These are phyloP conservation scores for Masticophis lateralis DNA, from an alignment of 2,797 vertebrate genomes.

Conservation along the genomic window DNA sequence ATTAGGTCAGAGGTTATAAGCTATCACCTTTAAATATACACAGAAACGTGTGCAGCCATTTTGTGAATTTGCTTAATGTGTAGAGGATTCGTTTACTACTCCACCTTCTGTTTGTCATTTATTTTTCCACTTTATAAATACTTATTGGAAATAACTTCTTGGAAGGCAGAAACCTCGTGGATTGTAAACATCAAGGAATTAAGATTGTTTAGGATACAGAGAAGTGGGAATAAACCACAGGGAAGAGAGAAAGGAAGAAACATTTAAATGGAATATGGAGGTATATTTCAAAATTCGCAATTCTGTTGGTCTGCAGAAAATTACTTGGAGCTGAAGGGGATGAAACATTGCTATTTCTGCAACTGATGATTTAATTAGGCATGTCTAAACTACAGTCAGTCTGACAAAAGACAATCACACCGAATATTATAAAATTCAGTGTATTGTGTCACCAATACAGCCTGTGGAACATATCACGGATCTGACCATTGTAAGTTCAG, in stretches of 20 bases:
- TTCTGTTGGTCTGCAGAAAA: conserved; percentile 53
- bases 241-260: conserved; percentile 27
- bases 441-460: not conserved
- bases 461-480: not conserved
- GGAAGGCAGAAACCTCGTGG: conserved; percentile 64
- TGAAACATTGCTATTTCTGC: conserved; percentile 40
- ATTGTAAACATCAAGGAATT: conserved; percentile 65
- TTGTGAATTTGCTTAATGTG: conserved; percentile 48
- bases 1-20: conserved; percentile 20
- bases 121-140: conserved; percentile 69
- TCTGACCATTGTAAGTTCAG: not conserved
- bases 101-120: conserved; percentile 68
- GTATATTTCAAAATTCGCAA: conserved; percentile 55
- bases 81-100: conserved; percentile 51
- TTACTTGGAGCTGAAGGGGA: conserved; percentile 46
- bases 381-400: not conserved
- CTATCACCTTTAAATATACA: not conserved
- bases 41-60: conserved; percentile 26
- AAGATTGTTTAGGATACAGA: conserved; percentile 64
- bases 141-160: conserved; percentile 68
- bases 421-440: not conserved
- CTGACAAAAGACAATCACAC: not conserved
- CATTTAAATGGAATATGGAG: conserved; percentile 50
- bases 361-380: conserved; percentile 35
- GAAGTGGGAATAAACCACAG: conserved; percentile 43